Evolutionary conservation across 2,113 vertebrate species (phyloP), one percentile per base, ranked within the genome.

Genomic region (Mellivora capensis): DNA sequence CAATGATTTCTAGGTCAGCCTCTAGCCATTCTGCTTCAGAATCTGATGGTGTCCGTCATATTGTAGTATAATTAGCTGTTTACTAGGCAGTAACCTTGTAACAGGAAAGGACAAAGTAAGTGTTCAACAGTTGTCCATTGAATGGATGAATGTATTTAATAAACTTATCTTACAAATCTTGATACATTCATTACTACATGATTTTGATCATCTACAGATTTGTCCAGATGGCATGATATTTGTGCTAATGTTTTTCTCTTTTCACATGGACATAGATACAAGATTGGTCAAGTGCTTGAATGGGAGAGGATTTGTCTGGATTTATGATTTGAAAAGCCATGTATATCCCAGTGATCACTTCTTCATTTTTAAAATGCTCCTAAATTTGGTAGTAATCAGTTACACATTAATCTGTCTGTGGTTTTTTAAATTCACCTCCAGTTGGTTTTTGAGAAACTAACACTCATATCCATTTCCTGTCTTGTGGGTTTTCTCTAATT

Each of bases 371-470:
- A 83, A 94, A 87, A 96, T 61, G 42, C 7, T 88, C 8, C 44
- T 90, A 49, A 76, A 71, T 84, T 96, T 95, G 91, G 10, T 84
- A 87, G n/a, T 57, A 61, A 93, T 64, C 34, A 90, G 34, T 83
- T 87, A 52, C 10, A 96, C 81, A 15, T 39, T 76, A 90, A 82
- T 92, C 39, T 62, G 8, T 37, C 6, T 47, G 59, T 89, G 59
- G 37, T 79, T 93, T 94, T 18, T 54, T 85, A 90, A 86, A 86
- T 83, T 90, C 4, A 21, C 14, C 15, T 61, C 91, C n/a, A 71
- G 4, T 6, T 94, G 54, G 34, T 49, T 61, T 94, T 91, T 81
- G 37, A 67, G 93, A 94, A 85, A n/a, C 13, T 6, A 76, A 82
- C 11, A 37, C 61, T 94, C 71, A 25, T 61, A 71, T 61, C 29